A percentile compares a stretch with the other conserved stretches of the same genome.
phyloP scores from a whole-genome alignment of 2,113 vertebrate species.

The Calonectris borealis region DNA sequence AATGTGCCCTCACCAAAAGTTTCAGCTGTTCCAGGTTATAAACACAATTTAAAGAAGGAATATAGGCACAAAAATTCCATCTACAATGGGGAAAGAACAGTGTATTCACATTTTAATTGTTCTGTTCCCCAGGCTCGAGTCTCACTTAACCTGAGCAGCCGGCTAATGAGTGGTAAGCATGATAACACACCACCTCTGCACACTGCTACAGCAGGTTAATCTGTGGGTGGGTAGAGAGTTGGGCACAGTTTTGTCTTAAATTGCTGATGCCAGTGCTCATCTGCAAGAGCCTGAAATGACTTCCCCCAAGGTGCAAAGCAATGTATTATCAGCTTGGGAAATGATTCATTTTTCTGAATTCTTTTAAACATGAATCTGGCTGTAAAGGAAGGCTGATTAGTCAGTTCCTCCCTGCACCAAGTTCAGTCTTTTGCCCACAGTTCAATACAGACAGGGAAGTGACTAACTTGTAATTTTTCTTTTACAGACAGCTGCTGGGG shows the following conservation, averaged over 20 bases:
- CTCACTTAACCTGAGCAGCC: background rate
- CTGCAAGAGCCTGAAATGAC: conserved; percentile 13
- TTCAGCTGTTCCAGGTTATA: background rate
- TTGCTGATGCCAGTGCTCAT: conserved; percentile 11
- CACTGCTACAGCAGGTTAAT: background rate
- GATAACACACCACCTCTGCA: background rate
- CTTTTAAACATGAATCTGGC: conserved; percentile 23
- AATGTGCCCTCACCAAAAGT: background rate
- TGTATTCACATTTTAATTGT: background rate
- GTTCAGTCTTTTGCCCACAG: conserved; percentile 45
- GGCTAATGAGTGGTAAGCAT: background rate
- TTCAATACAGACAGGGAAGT: conserved; percentile 40
- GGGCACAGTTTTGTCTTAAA: background rate
- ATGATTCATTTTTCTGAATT: conserved; percentile 55
- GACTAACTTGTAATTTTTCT: conserved; percentile 44
- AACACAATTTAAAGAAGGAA: background rate
- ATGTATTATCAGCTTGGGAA: conserved; percentile 21
- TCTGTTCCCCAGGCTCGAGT: background rate
- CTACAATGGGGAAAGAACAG: background rate
- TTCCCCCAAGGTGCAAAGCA: conserved; percentile 38
- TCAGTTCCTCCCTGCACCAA: conserved; percentile 51
- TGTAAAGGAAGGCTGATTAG: conserved; percentile 58
- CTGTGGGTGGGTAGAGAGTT: background rate
- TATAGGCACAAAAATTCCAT: background rate
- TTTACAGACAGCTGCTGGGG: conserved; percentile 20